These are phyloP conservation scores for Oceanites oceanicus DNA, from an alignment of 2,113 vertebrate species.

Conservation along the genomic window DNA sequence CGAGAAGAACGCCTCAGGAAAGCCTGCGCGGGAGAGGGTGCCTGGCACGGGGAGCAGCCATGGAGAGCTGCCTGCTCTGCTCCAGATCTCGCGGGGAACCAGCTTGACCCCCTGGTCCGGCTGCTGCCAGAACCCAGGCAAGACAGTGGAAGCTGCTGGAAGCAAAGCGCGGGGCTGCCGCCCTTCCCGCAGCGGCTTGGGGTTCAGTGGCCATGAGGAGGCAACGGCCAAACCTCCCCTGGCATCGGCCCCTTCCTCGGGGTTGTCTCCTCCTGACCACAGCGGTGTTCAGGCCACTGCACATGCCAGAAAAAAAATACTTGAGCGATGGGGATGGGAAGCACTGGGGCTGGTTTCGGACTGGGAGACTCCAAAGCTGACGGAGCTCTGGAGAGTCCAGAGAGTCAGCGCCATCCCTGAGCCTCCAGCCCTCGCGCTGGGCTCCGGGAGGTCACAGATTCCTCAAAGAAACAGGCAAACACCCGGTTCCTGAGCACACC, in stretches of 20 bases:
- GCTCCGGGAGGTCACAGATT: not conserved
- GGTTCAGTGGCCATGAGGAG: fast-evolving
- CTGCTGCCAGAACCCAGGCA: not conserved
- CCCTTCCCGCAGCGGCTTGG: fast-evolving
- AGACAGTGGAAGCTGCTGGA: fast-evolving
- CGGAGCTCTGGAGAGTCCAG: not conserved
- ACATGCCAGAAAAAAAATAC: not conserved
- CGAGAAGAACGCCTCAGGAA: not conserved
- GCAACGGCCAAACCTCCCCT: not conserved
- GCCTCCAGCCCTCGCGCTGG: fast-evolving
- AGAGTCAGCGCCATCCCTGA: fast-evolving
- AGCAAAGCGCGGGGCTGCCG: fast-evolving
- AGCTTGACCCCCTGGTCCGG: fast-evolving
- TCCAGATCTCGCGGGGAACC: fast-evolving
- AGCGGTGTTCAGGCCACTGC: not conserved
- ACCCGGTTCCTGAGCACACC: not conserved
- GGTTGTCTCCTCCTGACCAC: not conserved
- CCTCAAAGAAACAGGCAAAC: not conserved
- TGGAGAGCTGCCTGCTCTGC: not conserved
- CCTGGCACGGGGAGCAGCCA: not conserved
- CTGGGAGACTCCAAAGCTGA: not conserved
- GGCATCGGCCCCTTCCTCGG: fast-evolving
- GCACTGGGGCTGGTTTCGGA: not conserved
- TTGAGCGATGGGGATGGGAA: fast-evolving
- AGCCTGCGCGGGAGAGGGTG: not conserved